Percentiles rank a stretch among this genome's conserved stretches.
Evolutionary conservation across 1,140 invertebrate species (phyloP).

Genomic region (Drosophila littoralis): DNA sequence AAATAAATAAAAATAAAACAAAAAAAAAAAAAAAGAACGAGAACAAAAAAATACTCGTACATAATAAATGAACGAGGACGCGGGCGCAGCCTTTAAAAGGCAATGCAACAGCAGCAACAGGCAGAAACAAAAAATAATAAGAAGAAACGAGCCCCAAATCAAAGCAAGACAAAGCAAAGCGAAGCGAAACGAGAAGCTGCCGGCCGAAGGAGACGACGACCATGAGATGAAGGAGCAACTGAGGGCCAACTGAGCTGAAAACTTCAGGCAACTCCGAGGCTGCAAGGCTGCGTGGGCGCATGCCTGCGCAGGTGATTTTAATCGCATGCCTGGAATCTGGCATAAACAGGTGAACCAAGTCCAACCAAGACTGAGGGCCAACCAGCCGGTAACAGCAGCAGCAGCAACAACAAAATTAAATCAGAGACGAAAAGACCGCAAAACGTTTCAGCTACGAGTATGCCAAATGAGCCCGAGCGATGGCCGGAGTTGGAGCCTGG

Average conservation of each 20-base stretch:
- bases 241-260: conserved; percentile 13
- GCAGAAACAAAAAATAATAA: conserved; percentile 33
- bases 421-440: conserved; percentile 62
- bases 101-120: conserved; percentile 21
- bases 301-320: conserved; percentile 84
- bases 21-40: conserved; percentile 44
- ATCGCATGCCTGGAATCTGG: conserved; percentile 83
- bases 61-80: conserved; percentile 76
- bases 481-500: neutral
- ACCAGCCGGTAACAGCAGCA: neutral
- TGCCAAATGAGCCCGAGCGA: conserved; percentile 48
- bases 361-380: conserved; percentile 35
- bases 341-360: conserved; percentile 81
- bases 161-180: conserved; percentile 45
- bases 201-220: conserved; percentile 34
- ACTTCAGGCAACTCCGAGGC: conserved; percentile 34
- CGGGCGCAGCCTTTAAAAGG: conserved; percentile 70
- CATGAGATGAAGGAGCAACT: conserved; percentile 8
- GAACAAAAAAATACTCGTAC: conserved; percentile 51
- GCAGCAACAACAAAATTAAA: conserved; percentile 60
- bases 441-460: conserved; percentile 27
- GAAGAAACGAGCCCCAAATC: conserved; percentile 51
- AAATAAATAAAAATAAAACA: conserved; percentile 47
- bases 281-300: conserved; percentile 71
- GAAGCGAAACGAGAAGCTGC: conserved; percentile 16